These are phyloP conservation scores for Scarus forsteni DNA, from an alignment of 2,797 vertebrate genomes.

Conservation along the genomic window DNA sequence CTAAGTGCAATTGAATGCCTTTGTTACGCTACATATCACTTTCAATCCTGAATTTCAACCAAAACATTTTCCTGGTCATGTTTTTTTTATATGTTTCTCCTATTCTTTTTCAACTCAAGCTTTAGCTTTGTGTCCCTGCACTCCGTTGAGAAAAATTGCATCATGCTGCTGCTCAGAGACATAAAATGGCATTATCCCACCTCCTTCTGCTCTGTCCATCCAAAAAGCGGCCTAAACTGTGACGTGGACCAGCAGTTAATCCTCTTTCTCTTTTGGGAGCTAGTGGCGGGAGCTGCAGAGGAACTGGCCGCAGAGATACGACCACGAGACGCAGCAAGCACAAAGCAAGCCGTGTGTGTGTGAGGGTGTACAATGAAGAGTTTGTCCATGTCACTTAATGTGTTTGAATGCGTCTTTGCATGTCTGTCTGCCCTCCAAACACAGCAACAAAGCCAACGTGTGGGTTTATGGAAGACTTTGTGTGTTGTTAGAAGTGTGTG, in stretches of 20 bases:
- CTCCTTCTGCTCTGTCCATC: constrained; percentile 75
- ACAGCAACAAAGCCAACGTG: constrained; percentile 52
- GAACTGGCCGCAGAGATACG: constrained; percentile 84
- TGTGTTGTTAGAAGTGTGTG: constrained; percentile 44
- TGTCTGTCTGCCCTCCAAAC: constrained; percentile 60
- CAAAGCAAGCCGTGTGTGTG: constrained; percentile 62
- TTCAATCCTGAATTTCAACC: constrained; percentile 11
- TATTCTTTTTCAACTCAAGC: constrained; percentile 26
- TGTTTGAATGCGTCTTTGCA: constrained; percentile 50
- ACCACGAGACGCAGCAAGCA: constrained; percentile 67
- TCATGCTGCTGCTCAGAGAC: constrained; percentile 75
- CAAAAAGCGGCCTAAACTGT: constrained; percentile 79
- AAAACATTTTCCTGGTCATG: constrained; percentile 3
- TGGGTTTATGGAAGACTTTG: constrained; percentile 51
- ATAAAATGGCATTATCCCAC: constrained; percentile 85
- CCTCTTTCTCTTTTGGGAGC: constrained; percentile 79
- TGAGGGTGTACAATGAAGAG: constrained; percentile 64
- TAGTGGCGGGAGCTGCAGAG: constrained; percentile 74
- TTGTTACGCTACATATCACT: background rate
- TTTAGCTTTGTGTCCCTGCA: constrained; percentile 36
- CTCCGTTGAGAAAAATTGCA: constrained; percentile 69
- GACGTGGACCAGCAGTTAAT: constrained; percentile 83
- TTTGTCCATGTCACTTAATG: constrained; percentile 67
- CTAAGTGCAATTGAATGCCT: background rate
- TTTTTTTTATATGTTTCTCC: constrained; percentile 31